Evolutionary conservation across 2,888 invertebrate species (phyloP), one percentile per base, ranked within the genome.

Genomic region (Caenorhabditis virilis): DNA sequence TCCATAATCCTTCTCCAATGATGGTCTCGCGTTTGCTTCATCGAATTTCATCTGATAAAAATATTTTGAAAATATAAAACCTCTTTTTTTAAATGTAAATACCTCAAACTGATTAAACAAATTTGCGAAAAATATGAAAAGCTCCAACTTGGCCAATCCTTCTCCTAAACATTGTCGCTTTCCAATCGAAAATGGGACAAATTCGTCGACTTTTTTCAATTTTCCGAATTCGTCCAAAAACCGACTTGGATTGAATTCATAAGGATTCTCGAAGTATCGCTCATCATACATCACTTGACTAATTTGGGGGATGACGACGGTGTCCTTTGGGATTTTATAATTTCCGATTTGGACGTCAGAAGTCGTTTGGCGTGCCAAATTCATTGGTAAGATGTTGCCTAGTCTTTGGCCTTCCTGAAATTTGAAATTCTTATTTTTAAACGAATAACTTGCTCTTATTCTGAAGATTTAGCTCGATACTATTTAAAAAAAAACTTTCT

Each of bases 101-200:
- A 59, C 58, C 27, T 63, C 18, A 35, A 72, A 72, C 35, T 65
- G 56, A 52, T 72, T 65, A 36, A 65, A 63, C 2, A 72, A 30
- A 39, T 72, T 72, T 4, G 66, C 51, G 30, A 72, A 61, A 43
- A 69, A 69, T 5, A 72, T 30, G 53, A 72, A 72, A 4, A 72
- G 50, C 45, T 72, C 68, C 60, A 69, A 56, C 41, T 46, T 27
- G 0, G 72, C 72, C 15, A 72, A 42, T 43, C 72, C 68, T 47
- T 72, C 72, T 2, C 72, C 72, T 1, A 59, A 60, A 63, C 72
- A 72, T 39, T 72, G 68, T 13, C 72, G 62, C 47, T 63, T 65
- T 33, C 72, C 72, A n/a, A 69, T 54, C 6, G 72, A 72, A 45
- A 72, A 72, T n/a, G 72, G 72, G 2, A 63, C 52, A 46, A 72